Evolutionary conservation across 2,113 vertebrate species (phyloP).

Genomic region (Actenoides hombroni): DNA sequence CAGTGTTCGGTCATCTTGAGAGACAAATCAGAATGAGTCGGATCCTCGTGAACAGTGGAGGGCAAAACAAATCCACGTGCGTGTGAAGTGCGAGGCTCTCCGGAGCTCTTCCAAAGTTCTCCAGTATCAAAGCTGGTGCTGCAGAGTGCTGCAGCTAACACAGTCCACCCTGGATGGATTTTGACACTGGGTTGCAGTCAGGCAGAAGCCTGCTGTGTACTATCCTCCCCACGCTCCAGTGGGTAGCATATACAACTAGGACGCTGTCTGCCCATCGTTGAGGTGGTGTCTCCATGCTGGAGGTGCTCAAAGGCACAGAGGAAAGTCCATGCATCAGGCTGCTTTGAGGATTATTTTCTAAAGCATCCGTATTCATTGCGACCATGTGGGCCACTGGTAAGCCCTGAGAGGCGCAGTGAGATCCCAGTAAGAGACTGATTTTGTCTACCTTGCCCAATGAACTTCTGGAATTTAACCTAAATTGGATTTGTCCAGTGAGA

Average conservation of each 20-base stretch:
- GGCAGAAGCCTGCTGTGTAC: neutral
- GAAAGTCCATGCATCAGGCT: neutral
- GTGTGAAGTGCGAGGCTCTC: neutral
- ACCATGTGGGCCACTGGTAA: neutral
- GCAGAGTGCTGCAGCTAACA: neutral
- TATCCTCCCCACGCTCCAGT: neutral
- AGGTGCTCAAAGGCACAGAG: neutral
- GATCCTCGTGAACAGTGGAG: neutral
- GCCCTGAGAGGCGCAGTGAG: neutral
- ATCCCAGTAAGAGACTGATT: neutral
- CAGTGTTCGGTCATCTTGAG: neutral
- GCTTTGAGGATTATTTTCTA: neutral
- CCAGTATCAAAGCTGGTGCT: neutral
- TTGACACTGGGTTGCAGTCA: neutral
- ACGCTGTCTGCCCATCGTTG: neutral
- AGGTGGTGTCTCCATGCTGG: accelerated
- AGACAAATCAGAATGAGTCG: neutral
- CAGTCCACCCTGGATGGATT: neutral
- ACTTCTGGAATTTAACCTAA: neutral
- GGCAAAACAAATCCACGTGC: accelerated
- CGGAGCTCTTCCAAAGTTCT: neutral
- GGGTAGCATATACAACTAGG: neutral
- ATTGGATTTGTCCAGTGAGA: neutral
- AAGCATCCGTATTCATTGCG: neutral
- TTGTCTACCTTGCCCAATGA: neutral